Conservation (phyloP, 2,888 invertebrate genomes). For the Amphipoea oculea region DNA sequence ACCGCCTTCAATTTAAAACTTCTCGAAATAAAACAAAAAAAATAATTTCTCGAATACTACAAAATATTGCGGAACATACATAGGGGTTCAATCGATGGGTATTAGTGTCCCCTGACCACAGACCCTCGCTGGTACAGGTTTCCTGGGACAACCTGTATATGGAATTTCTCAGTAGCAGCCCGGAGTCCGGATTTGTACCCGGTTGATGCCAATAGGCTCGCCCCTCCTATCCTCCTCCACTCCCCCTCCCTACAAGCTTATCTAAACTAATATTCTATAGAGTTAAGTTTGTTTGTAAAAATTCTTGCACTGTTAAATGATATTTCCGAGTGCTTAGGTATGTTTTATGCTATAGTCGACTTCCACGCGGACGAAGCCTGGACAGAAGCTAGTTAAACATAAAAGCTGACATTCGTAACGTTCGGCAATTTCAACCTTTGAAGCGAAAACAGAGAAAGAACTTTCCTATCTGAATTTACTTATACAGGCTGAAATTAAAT, state of each 20-base stretch:
- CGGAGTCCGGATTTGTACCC: no score
- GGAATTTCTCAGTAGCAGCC: neutral
- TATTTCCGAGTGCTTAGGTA: neutral
- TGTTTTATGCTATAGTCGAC: neutral
- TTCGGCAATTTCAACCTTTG: neutral
- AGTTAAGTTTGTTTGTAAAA: neutral
- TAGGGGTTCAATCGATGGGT: no score
- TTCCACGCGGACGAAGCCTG: neutral
- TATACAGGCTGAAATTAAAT: no score
- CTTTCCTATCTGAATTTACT: neutral
- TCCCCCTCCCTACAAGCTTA: neutral
- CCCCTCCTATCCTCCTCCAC: no score
- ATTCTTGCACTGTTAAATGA: neutral
- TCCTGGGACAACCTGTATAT: neutral
- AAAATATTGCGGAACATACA: no score
- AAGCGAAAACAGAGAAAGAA: neutral
- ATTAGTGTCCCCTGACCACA: no score
- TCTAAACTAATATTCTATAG: neutral
- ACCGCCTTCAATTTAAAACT: no score
- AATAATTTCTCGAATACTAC: no score
- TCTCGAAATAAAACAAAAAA: no score
- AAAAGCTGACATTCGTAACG: neutral
- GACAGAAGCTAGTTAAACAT: neutral
- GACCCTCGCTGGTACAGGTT: no score
- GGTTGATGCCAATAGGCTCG: no score